These are phyloP conservation scores for Toxotes jaculatrix DNA, from an alignment of 2,113 vertebrate species.

Conservation along the genomic window DNA sequence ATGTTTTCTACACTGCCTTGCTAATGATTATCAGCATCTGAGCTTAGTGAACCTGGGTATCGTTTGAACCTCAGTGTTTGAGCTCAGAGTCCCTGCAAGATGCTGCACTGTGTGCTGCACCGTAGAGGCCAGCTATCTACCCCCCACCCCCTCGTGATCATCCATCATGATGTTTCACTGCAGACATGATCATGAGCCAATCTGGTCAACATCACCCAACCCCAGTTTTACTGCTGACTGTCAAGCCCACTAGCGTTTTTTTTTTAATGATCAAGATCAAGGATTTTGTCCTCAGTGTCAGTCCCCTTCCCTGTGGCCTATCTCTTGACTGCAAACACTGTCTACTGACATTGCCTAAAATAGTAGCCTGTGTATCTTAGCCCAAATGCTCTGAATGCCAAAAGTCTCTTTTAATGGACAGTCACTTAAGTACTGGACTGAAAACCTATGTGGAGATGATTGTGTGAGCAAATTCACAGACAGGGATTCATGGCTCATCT, in stretches of 20 bases:
- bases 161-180: too few relatives aligned
- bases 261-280: not conserved
- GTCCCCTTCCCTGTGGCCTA: not conserved
- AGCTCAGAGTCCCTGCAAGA: too few relatives aligned
- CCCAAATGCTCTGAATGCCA: conserved; percentile 8
- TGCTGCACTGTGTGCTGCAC: too few relatives aligned
- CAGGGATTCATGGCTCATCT: conserved; percentile 37
- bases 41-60: too few relatives aligned
- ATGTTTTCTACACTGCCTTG: too few relatives aligned
- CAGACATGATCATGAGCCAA: too few relatives aligned
- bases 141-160: too few relatives aligned
- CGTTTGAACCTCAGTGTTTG: too few relatives aligned
- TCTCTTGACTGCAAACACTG: not conserved
- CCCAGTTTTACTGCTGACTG: conserved; percentile 12
- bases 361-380: not conserved
- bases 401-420: conserved; percentile 1
- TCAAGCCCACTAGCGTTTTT: conserved; percentile 4
- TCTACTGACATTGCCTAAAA: conserved; percentile 23
- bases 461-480: conserved; percentile 24
- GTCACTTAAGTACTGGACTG: not conserved
- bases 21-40: too few relatives aligned
- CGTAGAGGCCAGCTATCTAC: too few relatives aligned
- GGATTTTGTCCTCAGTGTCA: conserved; percentile 13
- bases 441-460: conserved; percentile 31
- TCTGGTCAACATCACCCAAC: too few relatives aligned